Percentiles rank a stretch among this genome's conserved stretches.
Conservation (phyloP, 2,888 invertebrate species). For the Lepidocyrtoides sp. region DNA sequence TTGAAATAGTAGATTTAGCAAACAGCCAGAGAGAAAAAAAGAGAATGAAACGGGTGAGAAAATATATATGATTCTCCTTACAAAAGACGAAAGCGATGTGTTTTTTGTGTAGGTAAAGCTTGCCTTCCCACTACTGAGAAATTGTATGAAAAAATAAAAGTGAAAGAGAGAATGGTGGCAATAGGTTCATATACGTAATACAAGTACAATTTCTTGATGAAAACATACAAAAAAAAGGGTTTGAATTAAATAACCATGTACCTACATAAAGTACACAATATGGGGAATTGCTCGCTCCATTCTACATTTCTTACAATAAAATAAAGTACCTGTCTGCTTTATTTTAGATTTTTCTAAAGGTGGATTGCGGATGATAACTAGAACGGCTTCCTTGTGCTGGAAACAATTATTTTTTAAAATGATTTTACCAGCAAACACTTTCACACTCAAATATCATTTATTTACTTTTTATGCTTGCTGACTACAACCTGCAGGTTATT, state of each 20-base stretch:
- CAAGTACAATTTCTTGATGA: constrained; percentile 9
- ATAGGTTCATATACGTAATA: background rate
- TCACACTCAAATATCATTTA: no score
- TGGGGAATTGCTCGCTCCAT: background rate
- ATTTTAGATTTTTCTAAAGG: no score
- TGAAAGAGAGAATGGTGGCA: background rate
- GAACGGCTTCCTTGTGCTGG: no score
- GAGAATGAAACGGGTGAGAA: no score
- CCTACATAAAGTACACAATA: background rate
- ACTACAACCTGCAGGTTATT: no score
- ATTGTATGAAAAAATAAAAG: background rate
- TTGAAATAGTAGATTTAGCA: constrained; percentile 10
- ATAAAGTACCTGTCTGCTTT: background rate
- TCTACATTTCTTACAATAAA: background rate
- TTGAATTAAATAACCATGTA: constrained; percentile 29
- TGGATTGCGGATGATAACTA: no score
- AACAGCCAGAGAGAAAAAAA: background rate
- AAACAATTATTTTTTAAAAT: no score
- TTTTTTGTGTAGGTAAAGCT: background rate
- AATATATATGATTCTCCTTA: constrained; percentile 32
- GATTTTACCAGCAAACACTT: no score
- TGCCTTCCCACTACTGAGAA: background rate
- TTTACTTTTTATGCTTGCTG: no score
- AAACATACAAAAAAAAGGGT: constrained; percentile 3
- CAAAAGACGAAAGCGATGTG: constrained; percentile 18